Conservation (phyloP, 2,888 invertebrate species). For the Oscheius sp. region DNA sequence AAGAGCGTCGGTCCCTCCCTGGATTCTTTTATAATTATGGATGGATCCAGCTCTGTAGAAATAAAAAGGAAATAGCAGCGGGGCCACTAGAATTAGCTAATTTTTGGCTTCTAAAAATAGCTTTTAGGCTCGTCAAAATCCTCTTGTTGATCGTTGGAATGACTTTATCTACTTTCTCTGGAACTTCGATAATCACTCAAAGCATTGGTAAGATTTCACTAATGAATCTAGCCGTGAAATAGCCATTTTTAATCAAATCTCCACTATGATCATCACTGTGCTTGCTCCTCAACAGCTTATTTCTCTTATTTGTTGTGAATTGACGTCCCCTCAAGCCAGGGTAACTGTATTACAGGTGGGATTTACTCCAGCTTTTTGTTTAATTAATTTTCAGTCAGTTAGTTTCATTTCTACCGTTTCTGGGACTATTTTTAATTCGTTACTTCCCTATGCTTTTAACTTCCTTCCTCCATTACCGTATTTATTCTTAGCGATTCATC, state of each 20-base stretch:
- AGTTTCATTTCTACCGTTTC: not conserved
- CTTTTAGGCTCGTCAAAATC: not conserved
- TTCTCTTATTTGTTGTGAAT: conserved; percentile 5
- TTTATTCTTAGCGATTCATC: not conserved
- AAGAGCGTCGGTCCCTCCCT: too few species aligned
- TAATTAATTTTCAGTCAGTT: conserved; percentile 7
- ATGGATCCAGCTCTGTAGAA: too few species aligned
- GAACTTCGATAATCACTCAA: not conserved
- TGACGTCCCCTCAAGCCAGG: conserved; percentile 9
- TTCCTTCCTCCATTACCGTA: conserved; percentile 13
- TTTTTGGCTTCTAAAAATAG: too few species aligned
- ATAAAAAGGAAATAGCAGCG: too few species aligned
- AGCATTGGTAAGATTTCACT: not conserved
- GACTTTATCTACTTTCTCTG: not conserved
- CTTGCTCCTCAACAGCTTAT: not conserved
- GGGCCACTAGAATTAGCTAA: too few species aligned
- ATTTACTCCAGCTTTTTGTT: too few species aligned
- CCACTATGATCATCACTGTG: too few species aligned
- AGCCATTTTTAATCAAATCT: too few species aligned
- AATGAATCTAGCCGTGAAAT: too few species aligned
- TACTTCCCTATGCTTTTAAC: conserved; percentile 12
- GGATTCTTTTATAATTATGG: too few species aligned
- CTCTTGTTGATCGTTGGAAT: not conserved
- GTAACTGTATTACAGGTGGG: conserved; percentile 10
- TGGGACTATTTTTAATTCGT: not conserved